Evolutionary conservation across 2,797 vertebrate species (phyloP).

Genomic region (Prunella strophiata): DNA sequence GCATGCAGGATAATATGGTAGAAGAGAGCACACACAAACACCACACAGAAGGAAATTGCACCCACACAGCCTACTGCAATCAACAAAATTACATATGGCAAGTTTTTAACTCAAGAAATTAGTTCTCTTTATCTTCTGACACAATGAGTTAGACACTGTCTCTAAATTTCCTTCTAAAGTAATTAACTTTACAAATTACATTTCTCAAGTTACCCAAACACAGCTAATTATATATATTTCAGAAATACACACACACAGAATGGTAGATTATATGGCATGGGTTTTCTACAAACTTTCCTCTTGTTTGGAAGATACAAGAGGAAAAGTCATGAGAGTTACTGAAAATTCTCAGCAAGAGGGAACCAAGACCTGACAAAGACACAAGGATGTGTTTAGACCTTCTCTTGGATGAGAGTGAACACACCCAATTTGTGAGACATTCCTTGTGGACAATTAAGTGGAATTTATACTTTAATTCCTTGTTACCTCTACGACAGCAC

Average conservation of each 20-base stretch:
- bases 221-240: neutral
- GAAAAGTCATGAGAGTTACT: neutral
- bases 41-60: neutral
- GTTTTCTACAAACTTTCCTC: neutral
- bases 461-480: neutral
- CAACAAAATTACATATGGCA: neutral
- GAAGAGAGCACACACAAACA: neutral
- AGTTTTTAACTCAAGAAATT: neutral
- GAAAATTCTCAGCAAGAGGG: neutral
- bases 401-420: neutral
- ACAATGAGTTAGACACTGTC: neutral
- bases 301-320: neutral
- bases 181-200: neutral
- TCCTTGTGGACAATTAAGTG: neutral
- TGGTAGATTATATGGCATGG: neutral
- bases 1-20: neutral
- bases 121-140: neutral
- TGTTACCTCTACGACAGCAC: neutral
- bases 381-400: neutral
- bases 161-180: neutral
- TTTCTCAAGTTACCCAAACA: neutral
- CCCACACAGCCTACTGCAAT: neutral
- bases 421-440: accelerated
- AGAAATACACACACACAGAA: neutral
- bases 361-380: neutral